A percentile compares a stretch with the other conserved stretches of the same genome.
These are phyloP conservation scores for Trilocha varians DNA, from an alignment of 2,888 invertebrate species.

Conservation along the genomic window DNA sequence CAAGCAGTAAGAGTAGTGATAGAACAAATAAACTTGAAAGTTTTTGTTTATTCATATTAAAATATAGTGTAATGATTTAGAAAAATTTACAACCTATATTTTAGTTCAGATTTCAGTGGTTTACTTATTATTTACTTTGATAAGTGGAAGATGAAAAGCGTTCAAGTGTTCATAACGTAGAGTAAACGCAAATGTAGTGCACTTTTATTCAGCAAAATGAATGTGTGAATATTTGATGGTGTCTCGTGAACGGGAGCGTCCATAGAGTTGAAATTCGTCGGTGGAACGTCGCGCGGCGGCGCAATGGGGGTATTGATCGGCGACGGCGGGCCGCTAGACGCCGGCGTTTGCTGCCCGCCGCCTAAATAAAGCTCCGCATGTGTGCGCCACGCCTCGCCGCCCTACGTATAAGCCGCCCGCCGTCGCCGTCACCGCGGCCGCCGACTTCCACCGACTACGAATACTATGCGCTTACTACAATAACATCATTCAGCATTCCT, in stretches of 20 bases:
- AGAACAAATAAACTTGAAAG: not conserved
- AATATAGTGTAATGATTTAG: not conserved
- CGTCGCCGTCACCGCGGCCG: constrained; percentile 21
- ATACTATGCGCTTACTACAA: constrained; percentile 20
- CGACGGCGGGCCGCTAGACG: constrained; percentile 61
- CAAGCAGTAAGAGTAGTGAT: constrained; percentile 2
- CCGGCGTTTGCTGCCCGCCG: constrained; percentile 63
- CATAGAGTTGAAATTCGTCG: constrained; percentile 58
- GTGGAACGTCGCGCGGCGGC: constrained; percentile 62
- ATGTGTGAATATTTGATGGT: constrained; percentile 70
- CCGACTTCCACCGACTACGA: constrained; percentile 18
- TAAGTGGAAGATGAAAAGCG: not conserved
- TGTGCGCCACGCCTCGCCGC: constrained; percentile 52
- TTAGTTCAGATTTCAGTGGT: not conserved
- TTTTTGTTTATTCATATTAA: not conserved
- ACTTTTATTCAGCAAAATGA: constrained; percentile 58
- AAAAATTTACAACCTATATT: not conserved
- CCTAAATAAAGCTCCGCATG: constrained; percentile 72
- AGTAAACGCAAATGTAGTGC: constrained; percentile 16
- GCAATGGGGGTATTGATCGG: constrained; percentile 70
- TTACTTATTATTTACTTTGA: not conserved
- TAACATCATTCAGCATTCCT: not conserved
- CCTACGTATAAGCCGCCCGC: constrained; percentile 40
- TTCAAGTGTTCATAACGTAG: not conserved
- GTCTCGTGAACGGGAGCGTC: constrained; percentile 55